Conservation (phyloP, 1,140 invertebrate species). For the Bombus ignitus region DNA sequence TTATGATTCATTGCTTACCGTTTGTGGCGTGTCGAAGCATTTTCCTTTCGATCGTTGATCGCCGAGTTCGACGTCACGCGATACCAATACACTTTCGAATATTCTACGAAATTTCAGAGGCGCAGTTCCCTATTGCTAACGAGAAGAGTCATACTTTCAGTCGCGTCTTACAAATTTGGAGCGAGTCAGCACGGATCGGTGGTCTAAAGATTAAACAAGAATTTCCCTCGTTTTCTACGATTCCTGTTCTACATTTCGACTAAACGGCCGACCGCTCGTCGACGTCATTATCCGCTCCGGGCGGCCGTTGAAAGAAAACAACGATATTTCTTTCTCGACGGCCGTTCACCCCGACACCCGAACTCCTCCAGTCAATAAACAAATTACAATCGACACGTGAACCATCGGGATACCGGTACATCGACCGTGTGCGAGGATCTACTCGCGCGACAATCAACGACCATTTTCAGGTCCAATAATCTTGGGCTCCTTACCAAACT, state of each 20-base stretch:
- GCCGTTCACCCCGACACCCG: slow-evolving; percentile 7
- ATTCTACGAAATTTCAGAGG: neutral
- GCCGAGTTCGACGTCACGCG: neutral
- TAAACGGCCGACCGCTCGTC: slow-evolving; percentile 9
- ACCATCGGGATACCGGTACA: neutral
- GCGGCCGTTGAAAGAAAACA: slow-evolving; percentile 38
- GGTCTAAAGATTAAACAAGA: slow-evolving; percentile 37
- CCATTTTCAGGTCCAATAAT: slow-evolving; percentile 41
- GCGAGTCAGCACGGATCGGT: slow-evolving; percentile 39
- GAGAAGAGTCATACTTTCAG: neutral
- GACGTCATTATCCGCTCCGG: slow-evolving; percentile 24
- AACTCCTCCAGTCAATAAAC: neutral
- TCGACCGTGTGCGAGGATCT: neutral
- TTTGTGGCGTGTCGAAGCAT: slow-evolving; percentile 27
- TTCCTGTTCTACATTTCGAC: slow-evolving; percentile 49
- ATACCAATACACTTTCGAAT: neutral
- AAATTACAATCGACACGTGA: slow-evolving; percentile 12
- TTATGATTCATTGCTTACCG: slow-evolving; percentile 38
- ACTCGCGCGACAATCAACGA: slow-evolving; percentile 10
- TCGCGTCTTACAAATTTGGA: slow-evolving; percentile 8
- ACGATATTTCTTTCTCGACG: slow-evolving; percentile 31
- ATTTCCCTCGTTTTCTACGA: slow-evolving; percentile 56
- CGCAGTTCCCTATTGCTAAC: neutral
- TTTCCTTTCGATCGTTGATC: slow-evolving; percentile 44
- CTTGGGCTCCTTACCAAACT: slow-evolving; percentile 52